These are phyloP conservation scores for Conus canariensis DNA, from an alignment of 2,888 invertebrate species.

Conservation along the genomic window DNA sequence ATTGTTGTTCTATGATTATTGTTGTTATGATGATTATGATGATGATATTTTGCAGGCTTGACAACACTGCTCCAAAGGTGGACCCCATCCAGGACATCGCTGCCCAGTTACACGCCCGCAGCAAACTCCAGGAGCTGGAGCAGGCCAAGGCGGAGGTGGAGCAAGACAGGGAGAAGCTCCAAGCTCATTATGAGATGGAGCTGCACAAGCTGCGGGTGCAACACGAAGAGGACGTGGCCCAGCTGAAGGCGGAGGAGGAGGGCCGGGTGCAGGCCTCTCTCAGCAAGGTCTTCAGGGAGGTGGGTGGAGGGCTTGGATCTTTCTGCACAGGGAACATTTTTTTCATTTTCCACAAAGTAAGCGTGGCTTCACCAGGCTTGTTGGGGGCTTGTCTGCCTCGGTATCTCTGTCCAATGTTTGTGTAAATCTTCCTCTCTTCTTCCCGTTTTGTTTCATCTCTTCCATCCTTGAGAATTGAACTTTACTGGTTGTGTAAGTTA, in stretches of 20 bases:
- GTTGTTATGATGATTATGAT: too few relatives aligned
- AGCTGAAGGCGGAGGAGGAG: constrained; percentile 13
- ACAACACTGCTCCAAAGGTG: background rate
- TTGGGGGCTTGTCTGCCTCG: too few relatives aligned
- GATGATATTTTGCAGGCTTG: background rate
- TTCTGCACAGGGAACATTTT: too few relatives aligned
- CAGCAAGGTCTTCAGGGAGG: background rate
- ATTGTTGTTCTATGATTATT: too few relatives aligned
- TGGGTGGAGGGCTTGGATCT: background rate
- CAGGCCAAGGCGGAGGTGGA: constrained; percentile 17
- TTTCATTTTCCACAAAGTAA: too few relatives aligned
- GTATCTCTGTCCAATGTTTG: too few relatives aligned
- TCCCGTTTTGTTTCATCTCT: too few relatives aligned
- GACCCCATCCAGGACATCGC: constrained; percentile 9
- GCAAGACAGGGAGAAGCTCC: background rate
- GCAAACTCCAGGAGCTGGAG: constrained; percentile 29
- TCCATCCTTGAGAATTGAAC: too few relatives aligned
- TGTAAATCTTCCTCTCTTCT: too few relatives aligned
- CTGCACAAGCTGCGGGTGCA: background rate
- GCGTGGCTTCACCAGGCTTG: too few relatives aligned
- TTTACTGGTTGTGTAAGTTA: too few relatives aligned
- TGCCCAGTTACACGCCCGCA: background rate
- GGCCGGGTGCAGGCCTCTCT: background rate
- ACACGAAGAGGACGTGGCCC: background rate
- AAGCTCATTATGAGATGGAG: constrained; percentile 8